Evolutionary conservation across 2,888 invertebrate genomes (phyloP).

Genomic region (Dexiosoma caninum): DNA sequence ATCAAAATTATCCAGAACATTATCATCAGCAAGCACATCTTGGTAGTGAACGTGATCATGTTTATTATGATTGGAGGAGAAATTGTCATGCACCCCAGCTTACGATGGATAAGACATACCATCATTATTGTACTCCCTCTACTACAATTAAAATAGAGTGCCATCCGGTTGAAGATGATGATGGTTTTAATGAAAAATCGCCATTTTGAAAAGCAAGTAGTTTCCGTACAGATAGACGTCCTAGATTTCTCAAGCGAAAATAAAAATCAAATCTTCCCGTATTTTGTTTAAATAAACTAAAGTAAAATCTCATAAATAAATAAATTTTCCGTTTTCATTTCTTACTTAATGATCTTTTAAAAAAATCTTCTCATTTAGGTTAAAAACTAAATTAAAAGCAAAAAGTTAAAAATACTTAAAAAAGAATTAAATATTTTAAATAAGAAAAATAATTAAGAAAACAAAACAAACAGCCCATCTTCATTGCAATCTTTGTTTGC

Average conservation of each 20-base stretch:
- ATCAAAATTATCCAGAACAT: constrained; percentile 33
- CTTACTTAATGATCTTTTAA: constrained; percentile 47
- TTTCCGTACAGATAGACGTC: constrained; percentile 28
- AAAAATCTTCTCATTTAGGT: constrained; percentile 54
- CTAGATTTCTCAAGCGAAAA: constrained; percentile 24
- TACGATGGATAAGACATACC: constrained; percentile 25
- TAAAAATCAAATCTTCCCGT: constrained; percentile 34
- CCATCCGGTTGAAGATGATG: constrained; percentile 47
- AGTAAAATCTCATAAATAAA: constrained; percentile 18
- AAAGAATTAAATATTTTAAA: too few species aligned
- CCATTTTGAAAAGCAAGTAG: constrained; percentile 32
- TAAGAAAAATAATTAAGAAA: constrained; percentile 12
- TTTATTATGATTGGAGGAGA: constrained; percentile 48
- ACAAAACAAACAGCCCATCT: constrained; percentile 50
- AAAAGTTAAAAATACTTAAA: neutral
- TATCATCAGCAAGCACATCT: constrained; percentile 6
- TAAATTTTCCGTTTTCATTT: constrained; percentile 13
- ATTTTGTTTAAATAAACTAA: constrained; percentile 28
- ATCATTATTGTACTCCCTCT: constrained; percentile 8
- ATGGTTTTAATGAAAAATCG: constrained; percentile 23
- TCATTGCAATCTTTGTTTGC: constrained; percentile 62
- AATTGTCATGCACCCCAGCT: constrained; percentile 15
- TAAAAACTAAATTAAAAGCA: constrained; percentile 30
- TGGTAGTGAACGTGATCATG: constrained; percentile 1
- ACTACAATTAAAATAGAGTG: constrained; percentile 49